Evolutionary conservation across 2,113 vertebrate genomes (phyloP).

Genomic region (Fregata magnificens): DNA sequence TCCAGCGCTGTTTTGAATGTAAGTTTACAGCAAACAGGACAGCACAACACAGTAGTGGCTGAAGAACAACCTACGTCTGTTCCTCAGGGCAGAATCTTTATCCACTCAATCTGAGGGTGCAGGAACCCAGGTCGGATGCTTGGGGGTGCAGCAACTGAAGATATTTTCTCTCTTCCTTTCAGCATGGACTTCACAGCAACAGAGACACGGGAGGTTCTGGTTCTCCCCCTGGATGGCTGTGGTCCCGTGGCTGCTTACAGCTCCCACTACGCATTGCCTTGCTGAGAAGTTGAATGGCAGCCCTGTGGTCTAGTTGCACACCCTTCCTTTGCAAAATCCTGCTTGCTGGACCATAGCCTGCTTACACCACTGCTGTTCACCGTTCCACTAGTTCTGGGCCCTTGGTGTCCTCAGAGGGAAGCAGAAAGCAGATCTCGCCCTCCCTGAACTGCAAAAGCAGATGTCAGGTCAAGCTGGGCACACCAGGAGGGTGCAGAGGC

Average conservation of each 20-base stretch:
- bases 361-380: neutral
- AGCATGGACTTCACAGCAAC: neutral
- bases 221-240: neutral
- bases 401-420: neutral
- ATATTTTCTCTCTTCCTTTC: neutral
- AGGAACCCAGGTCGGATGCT: neutral
- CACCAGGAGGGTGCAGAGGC: neutral
- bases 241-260: neutral
- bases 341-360: neutral
- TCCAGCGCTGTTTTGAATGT: constrained; percentile 44
- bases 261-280: neutral
- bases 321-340: neutral
- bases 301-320: neutral
- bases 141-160: fast-evolving
- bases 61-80: neutral
- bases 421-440: neutral
- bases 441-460: neutral
- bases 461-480: neutral
- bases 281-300: neutral
- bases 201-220: neutral
- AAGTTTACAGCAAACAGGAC: constrained; percentile 14
- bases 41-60: neutral
- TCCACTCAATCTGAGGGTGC: neutral
- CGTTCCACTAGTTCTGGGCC: fast-evolving
- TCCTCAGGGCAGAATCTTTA: neutral